Evolutionary conservation across 2,797 vertebrate genomes (phyloP).

Genomic region (Hyperoplus immaculatus): DNA sequence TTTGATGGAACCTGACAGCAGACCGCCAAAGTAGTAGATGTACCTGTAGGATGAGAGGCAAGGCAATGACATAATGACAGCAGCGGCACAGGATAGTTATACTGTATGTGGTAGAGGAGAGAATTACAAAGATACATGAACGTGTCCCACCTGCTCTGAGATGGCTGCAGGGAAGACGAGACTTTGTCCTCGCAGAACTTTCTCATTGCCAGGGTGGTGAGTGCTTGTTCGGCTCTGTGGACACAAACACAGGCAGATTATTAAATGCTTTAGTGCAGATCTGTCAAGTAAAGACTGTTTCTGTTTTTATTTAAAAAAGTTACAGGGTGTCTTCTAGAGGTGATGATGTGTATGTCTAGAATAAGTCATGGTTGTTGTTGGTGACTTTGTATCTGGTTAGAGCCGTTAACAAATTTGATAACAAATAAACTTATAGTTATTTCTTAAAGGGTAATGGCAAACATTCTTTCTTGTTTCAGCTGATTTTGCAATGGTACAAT

Average conservation of each 20-base stretch:
- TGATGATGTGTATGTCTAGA: background rate
- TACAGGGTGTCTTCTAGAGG: background rate
- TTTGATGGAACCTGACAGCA: conserved; percentile 91
- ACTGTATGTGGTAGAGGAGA: background rate
- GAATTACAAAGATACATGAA: background rate
- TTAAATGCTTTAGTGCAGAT: background rate
- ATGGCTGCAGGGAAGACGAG: conserved; percentile 89
- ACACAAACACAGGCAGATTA: conserved; percentile 27
- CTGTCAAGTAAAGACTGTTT: background rate
- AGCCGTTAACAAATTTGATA: background rate
- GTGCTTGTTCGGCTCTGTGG: conserved; percentile 91
- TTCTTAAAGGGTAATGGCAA: background rate
- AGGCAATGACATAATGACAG: conserved; percentile 13
- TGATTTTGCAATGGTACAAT: background rate
- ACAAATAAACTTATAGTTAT: background rate
- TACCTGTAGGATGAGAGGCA: conserved; percentile 81
- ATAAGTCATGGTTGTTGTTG: background rate
- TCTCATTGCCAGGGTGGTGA: conserved; percentile 93
- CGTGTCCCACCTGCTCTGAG: conserved; percentile 88
- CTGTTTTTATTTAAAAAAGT: background rate
- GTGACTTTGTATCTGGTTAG: background rate
- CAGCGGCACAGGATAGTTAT: background rate
- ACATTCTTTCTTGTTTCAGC: background rate
- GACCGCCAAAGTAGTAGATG: conserved; percentile 92
- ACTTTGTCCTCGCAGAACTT: conserved; percentile 96